phyloP scores from a whole-genome alignment of 2,888 invertebrate species.

The Elegia similella region DNA sequence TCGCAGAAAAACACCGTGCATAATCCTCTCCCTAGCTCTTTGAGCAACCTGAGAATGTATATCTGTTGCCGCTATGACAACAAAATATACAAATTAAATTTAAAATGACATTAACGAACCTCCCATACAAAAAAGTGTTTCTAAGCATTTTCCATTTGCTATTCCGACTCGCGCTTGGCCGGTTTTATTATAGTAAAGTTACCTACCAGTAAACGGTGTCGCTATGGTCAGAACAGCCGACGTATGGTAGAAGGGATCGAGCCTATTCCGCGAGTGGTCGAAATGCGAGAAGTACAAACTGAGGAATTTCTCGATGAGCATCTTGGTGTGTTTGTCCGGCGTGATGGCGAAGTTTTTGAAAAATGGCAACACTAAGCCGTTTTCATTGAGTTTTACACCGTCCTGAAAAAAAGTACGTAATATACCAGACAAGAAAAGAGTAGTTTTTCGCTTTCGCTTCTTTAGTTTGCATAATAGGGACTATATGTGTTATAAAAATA shows the following conservation, averaged over 20 bases:
- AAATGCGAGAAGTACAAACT: constrained; percentile 59
- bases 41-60: no score
- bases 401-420: constrained; percentile 49
- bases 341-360: constrained; percentile 49
- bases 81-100: no score
- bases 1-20: no score
- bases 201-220: constrained; percentile 39
- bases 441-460: no score
- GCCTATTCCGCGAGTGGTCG: constrained; percentile 39
- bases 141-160: no score
- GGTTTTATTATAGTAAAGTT: neutral
- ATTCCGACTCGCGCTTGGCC: no score
- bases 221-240: constrained; percentile 41
- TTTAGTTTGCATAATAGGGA: no score
- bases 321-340: constrained; percentile 46
- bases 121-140: no score
- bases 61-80: no score
- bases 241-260: constrained; percentile 48
- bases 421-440: neutral
- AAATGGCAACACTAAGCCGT: constrained; percentile 54
- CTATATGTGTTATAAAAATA: no score
- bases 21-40: no score
- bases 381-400: constrained; percentile 56
- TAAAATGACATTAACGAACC: no score
- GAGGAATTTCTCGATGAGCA: constrained; percentile 63